phyloP scores from a whole-genome alignment of 2,888 invertebrate species.

The Pterobdella sp. region DNA sequence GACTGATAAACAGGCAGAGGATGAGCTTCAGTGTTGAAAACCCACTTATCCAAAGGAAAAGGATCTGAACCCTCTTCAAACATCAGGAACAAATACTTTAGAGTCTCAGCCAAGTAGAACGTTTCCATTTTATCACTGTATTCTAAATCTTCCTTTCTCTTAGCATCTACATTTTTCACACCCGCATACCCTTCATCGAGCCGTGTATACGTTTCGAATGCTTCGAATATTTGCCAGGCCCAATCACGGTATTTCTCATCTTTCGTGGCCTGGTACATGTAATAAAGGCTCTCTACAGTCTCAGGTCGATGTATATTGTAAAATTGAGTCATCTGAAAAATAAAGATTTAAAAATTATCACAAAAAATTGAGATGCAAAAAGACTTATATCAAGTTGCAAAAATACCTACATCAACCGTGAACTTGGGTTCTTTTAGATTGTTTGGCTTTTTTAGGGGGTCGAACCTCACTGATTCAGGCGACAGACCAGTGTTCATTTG shows the following conservation, averaged over 20 bases:
- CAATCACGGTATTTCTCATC: constrained; percentile 90
- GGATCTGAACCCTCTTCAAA: constrained; percentile 74
- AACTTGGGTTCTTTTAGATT: neutral
- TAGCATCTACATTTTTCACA: constrained; percentile 86
- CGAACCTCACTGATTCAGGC: constrained; percentile 90
- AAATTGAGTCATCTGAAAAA: constrained; percentile 64
- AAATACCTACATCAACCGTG: neutral
- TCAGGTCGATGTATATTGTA: constrained; percentile 91
- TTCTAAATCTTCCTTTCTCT: constrained; percentile 67
- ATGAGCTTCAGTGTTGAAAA: constrained; percentile 97
- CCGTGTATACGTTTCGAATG: constrained; percentile 85
- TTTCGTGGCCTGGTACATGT: constrained; percentile 86
- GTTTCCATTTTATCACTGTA: constrained; percentile 85
- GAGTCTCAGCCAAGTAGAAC: constrained; percentile 94
- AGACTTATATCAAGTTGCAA: neutral
- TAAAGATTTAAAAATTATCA: neutral
- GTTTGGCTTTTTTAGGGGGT: constrained; percentile 18
- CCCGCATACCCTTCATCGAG: constrained; percentile 79
- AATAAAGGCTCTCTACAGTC: constrained; percentile 90
- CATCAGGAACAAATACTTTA: constrained; percentile 93
- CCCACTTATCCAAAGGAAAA: constrained; percentile 88
- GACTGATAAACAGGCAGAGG: constrained; percentile 68
- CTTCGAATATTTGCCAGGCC: constrained; percentile 92
- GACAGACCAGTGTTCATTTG: constrained; percentile 86
- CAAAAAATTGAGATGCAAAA: neutral